A percentile compares a stretch with the other conserved stretches of the same genome.
phyloP scores from a whole-genome alignment of 2,797 vertebrate genomes.

The Microchirus variegatus region DNA sequence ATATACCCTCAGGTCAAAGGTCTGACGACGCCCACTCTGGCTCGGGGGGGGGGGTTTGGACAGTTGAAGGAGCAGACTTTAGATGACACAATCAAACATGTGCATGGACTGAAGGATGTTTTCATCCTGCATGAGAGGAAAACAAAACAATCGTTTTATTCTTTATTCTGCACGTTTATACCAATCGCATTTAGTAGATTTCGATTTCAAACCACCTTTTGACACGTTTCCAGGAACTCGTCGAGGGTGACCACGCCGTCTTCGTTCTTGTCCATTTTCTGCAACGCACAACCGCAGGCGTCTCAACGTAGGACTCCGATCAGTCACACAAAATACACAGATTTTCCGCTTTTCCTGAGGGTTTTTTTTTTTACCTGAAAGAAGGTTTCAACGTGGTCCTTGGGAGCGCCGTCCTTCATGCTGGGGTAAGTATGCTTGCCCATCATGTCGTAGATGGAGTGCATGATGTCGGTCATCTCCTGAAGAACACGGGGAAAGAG shows the following conservation, averaged over 20 bases:
- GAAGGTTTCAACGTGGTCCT: conserved; percentile 94
- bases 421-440: conserved; percentile 92
- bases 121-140: conserved; percentile 84
- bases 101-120: conserved; percentile 99
- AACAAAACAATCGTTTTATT: no score
- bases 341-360: no score
- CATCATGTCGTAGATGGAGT: conserved; percentile 99
- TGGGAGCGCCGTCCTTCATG: conserved; percentile 88
- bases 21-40: no score
- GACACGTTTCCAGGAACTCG: conserved; percentile 95
- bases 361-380: conserved; percentile 94
- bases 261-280: conserved; percentile 99
- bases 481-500: conserved; percentile 47
- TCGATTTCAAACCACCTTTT: conserved; percentile 81
- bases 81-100: conserved; percentile 95
- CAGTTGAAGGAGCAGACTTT: conserved; percentile 40
- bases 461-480: conserved; percentile 99
- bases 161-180: not conserved
- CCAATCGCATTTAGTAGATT: not conserved
- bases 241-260: conserved; percentile 96
- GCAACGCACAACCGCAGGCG: not conserved
- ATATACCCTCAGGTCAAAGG: no score
- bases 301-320: not conserved
- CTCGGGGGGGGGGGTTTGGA: no score
- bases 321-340: no score